Percentiles rank a stretch among this genome's conserved stretches.
Conservation (phyloP, 2,797 vertebrate genomes). For the Platyrinchus mystaceus region DNA sequence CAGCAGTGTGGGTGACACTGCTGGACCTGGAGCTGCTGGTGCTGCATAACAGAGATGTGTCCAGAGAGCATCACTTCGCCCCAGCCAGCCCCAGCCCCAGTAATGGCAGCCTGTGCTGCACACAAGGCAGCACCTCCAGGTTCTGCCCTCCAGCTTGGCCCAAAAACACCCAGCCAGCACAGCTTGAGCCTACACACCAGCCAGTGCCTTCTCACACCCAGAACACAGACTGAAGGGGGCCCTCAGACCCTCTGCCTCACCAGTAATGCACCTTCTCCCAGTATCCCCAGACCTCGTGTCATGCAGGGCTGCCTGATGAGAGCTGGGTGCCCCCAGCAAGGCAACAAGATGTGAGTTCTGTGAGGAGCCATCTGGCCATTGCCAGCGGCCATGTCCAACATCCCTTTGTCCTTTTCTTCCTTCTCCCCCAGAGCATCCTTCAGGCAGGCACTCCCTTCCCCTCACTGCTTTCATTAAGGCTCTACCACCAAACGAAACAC, state of each 20-base stretch:
- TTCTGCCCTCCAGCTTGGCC: not conserved
- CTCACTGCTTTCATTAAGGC: not conserved
- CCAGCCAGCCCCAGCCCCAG: not conserved
- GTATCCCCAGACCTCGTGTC: rapidly evolving
- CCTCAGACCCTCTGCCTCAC: not conserved
- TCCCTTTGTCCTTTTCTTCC: not conserved
- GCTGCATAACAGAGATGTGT: not conserved
- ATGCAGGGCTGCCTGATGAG: not conserved
- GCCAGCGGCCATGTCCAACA: rapidly evolving
- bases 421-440: not conserved
- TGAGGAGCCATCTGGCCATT: not conserved
- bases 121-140: not conserved
- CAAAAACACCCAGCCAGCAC: not conserved
- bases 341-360: rapidly evolving
- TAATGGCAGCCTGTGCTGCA: rapidly evolving
- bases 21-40: not conserved
- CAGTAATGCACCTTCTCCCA: not conserved
- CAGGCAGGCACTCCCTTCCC: not conserved
- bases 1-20: not conserved
- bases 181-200: not conserved
- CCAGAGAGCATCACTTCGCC: not conserved
- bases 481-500: slow-evolving; percentile 9
- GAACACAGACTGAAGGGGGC: not conserved
- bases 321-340: not conserved
- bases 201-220: not conserved